Conservation (phyloP, 2,888 invertebrate genomes). For the Drosophila sordidula region DNA sequence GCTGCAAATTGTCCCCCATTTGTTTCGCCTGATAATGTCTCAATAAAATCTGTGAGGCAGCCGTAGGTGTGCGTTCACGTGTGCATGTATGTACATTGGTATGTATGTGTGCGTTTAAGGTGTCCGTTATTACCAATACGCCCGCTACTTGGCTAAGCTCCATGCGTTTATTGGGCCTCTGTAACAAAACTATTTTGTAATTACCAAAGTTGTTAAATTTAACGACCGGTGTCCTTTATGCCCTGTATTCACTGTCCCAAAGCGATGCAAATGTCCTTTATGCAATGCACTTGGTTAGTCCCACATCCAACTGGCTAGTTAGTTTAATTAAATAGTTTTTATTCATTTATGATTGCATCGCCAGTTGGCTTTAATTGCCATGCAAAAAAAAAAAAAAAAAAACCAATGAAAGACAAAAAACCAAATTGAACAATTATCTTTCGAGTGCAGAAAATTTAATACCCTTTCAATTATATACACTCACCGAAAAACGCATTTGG, state of each 20-base stretch:
- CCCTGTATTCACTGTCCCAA: background rate
- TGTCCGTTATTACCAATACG: slow-evolving; percentile 52
- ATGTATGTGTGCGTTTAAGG: slow-evolving; percentile 20
- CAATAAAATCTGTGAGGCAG: slow-evolving; percentile 70
- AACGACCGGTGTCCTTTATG: slow-evolving; percentile 42
- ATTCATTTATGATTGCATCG: slow-evolving; percentile 48
- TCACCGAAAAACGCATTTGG: background rate
- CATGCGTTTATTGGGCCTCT: slow-evolving; percentile 18
- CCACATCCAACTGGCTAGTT: background rate
- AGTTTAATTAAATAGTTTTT: slow-evolving; percentile 58
- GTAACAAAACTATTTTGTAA: slow-evolving; percentile 72
- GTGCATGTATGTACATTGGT: background rate
- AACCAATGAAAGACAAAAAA: background rate
- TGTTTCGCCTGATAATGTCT: slow-evolving; percentile 76
- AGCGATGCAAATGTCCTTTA: slow-evolving; percentile 20
- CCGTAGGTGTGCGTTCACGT: slow-evolving; percentile 44
- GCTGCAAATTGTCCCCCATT: slow-evolving; percentile 74
- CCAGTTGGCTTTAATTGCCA: slow-evolving; percentile 52
- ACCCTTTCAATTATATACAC: background rate
- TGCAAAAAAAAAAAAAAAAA: background rate
- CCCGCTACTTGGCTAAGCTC: slow-evolving; percentile 37
- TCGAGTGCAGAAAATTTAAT: background rate
- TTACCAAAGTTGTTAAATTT: slow-evolving; percentile 74
- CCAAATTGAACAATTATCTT: background rate
- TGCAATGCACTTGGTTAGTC: slow-evolving; percentile 12